Base-by-base conservation (phyloP, 2,113 vertebrate species). In the Mesocricetus auratus region DNA sequence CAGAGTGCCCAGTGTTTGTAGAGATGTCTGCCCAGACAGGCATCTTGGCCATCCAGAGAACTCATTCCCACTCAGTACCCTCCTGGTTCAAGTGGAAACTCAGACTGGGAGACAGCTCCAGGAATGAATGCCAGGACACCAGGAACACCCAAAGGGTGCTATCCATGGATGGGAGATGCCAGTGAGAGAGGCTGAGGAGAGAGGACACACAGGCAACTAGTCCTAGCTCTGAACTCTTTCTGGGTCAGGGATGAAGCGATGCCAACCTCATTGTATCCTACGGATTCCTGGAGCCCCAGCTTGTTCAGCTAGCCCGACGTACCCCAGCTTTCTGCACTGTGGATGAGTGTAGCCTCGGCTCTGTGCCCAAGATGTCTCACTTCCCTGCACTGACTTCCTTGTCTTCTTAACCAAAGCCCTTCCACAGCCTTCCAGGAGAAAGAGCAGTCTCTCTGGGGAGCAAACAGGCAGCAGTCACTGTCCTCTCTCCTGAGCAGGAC, bases 331-430 rank as follows among this genome's bases (percentile, higher is more conserved):
- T 75, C 68, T 53, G 42, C 66, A 1, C 24, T 58, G n/a, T 13
- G 42, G 9, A 7, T 39, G n/a, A 86, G 26, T 45, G 79, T n/a
- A 56, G 78, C 21, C 64, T 69, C 36, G 31, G 22, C 62, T 79
- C 17, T 56, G 21, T 66, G 39, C 71, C n/a, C 9, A 26, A 58
- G 45, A 26, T 13, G 4, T 77, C 26, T 62, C 0, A 0, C 62
- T 81, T 91, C 58, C 89, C 69, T 89, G 33, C 64, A 7, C 69
- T 47, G 78, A 90, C 88, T 81, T 77, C 42, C 74, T 74, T 91
- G 60, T 9, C n/a, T 13, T 47, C 60, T 33, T 90, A 39, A 22
- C 50, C 31, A 33, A 16, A 1, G 13, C 3, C 50, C n/a, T 15
- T 90, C 94, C 50, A n/a, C 22, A n/a, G 29, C 39, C 50, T 87